These are phyloP conservation scores for Hydrocynus forskahlii DNA, from an alignment of 2,797 vertebrate genomes.

Conservation along the genomic window DNA sequence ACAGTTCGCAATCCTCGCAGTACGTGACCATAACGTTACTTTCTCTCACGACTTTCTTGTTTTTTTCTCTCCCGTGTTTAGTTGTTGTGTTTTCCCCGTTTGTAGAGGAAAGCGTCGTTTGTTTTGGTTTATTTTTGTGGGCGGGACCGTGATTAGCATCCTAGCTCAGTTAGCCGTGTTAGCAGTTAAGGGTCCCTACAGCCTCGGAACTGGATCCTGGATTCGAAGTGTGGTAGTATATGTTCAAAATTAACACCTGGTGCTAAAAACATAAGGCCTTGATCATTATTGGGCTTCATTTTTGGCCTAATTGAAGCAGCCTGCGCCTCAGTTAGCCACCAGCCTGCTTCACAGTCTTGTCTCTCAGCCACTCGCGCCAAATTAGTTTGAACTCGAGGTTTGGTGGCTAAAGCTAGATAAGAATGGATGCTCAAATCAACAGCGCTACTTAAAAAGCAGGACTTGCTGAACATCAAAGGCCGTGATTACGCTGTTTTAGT, in stretches of 20 bases:
- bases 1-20: not conserved
- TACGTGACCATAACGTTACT: no score
- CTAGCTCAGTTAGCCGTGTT: not conserved
- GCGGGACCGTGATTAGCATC: conserved; percentile 38
- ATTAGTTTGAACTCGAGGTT: conserved; percentile 28
- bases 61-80: no score
- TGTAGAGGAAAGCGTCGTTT: conserved; percentile 4
- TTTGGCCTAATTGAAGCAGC: not conserved
- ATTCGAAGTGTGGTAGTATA: not conserved
- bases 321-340: not conserved
- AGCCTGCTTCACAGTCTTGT: not conserved
- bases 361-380: conserved; percentile 34
- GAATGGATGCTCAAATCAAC: not conserved
- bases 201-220: not conserved
- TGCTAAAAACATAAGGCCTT: not conserved
- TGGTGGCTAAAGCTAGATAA: conserved; percentile 7
- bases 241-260: not conserved
- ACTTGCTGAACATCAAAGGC: not conserved
- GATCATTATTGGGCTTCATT: not conserved
- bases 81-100: not conserved
- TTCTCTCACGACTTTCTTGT: no score
- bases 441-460: no score
- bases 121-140: conserved; percentile 38
- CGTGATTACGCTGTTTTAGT: not conserved
- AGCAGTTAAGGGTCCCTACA: not conserved